Evolutionary conservation across 2,113 vertebrate species (phyloP).

Genomic region (Tragulus kanchil): DNA sequence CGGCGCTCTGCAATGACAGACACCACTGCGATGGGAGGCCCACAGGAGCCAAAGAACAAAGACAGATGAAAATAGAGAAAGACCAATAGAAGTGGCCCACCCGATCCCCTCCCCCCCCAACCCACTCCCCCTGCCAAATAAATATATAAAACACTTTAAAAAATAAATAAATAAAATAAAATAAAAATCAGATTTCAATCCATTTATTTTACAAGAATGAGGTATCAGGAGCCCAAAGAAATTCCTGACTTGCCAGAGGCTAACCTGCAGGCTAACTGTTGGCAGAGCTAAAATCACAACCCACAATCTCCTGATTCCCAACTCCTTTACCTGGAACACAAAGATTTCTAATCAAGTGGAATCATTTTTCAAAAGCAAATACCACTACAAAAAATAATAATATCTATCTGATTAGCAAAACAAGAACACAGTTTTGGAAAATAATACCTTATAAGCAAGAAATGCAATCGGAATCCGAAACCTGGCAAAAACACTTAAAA

Average conservation of each 20-base stretch:
- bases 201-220: slow-evolving; percentile 16
- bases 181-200: slow-evolving; percentile 61
- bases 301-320: neutral
- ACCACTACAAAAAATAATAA: neutral
- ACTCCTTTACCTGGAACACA: slow-evolving; percentile 5
- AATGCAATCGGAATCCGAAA: neutral
- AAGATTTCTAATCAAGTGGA: neutral
- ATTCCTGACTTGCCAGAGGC: slow-evolving; percentile 1
- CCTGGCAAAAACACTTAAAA: neutral
- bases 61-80: no score
- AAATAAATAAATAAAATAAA: slow-evolving; percentile 56
- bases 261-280: neutral
- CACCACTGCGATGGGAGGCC: no score
- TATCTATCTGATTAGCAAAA: slow-evolving; percentile 32
- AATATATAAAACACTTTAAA: no score
- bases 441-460: neutral
- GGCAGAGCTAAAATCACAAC: neutral
- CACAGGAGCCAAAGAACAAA: no score
- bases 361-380: slow-evolving; percentile 40
- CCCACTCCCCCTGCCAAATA: no score
- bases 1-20: no score
- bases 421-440: neutral
- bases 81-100: no score
- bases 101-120: no score
- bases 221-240: slow-evolving; percentile 33